Evolutionary conservation across 1,140 invertebrate genomes (phyloP).

Genomic region (Drosophila orena): DNA sequence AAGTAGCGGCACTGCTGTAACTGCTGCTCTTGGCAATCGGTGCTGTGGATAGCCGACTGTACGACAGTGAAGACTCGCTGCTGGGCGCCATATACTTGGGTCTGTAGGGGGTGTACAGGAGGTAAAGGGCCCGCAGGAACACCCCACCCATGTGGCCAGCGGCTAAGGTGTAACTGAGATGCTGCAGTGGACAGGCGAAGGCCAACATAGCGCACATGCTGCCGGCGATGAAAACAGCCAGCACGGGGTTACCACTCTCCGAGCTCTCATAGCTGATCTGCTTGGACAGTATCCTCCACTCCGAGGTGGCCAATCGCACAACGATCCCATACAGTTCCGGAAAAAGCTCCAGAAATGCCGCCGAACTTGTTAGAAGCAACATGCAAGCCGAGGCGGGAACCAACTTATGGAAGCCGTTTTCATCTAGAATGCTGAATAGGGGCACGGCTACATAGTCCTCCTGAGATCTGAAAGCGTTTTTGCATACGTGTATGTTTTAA

Average conservation of each 20-base stretch:
- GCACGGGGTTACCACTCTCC: conserved; percentile 88
- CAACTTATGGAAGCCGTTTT: conserved; percentile 87
- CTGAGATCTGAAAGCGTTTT: conserved; percentile 33
- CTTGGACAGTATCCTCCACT: conserved; percentile 88
- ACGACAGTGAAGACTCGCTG: conserved; percentile 74
- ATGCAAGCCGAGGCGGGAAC: conserved; percentile 87
- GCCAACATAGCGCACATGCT: conserved; percentile 88
- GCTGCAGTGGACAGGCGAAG: conserved; percentile 88
- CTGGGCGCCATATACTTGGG: conserved; percentile 78
- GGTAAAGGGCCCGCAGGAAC: conserved; percentile 72
- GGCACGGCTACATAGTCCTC: conserved; percentile 86
- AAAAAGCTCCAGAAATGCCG: conserved; percentile 88
- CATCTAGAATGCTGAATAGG: conserved; percentile 87
- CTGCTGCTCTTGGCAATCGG: conserved; percentile 65
- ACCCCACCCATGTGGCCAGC: conserved; percentile 71
- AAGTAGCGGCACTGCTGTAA: conserved; percentile 42
- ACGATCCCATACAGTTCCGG: conserved; percentile 87
- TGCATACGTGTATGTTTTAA: background rate
- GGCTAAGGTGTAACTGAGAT: conserved; percentile 77
- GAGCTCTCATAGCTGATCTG: conserved; percentile 88
- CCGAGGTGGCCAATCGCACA: conserved; percentile 87
- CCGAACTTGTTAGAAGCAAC: conserved; percentile 87
- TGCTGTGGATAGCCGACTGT: conserved; percentile 78
- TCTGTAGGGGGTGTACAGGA: conserved; percentile 73
- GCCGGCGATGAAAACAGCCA: conserved; percentile 89